Evolutionary conservation across 2,113 vertebrate species (phyloP).

Genomic region (Tragelaphus strepsiceros): DNA sequence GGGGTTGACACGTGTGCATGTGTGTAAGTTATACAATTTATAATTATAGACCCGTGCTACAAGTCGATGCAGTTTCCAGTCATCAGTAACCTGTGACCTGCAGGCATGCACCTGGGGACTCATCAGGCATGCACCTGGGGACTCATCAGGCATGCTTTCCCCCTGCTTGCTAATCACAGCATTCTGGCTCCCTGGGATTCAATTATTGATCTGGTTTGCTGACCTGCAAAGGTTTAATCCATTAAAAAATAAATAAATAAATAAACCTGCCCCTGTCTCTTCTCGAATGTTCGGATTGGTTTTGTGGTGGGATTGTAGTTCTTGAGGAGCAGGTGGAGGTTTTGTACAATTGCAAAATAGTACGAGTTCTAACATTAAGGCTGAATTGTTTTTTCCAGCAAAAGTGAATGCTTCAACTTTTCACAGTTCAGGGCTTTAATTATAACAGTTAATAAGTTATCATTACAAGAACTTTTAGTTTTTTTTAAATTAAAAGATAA

Average conservation of each 20-base stretch:
- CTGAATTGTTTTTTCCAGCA: background rate
- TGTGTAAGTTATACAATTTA: too few species aligned
- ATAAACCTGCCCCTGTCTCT: rapidly evolving
- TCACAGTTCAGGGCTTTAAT: background rate
- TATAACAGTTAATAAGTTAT: background rate
- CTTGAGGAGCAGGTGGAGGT: background rate
- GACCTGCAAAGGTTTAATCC: background rate
- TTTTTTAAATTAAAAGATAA: background rate
- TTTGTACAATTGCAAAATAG: background rate
- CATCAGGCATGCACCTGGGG: rapidly evolving
- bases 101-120: rapidly evolving
- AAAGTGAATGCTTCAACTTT: background rate
- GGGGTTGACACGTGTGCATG: background rate
- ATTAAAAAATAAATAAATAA: background rate
- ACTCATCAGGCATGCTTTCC: rapidly evolving
- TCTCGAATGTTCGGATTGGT: background rate
- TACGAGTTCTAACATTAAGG: background rate
- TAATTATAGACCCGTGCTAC: background rate
- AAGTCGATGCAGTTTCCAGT: rapidly evolving
- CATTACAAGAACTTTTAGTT: background rate
- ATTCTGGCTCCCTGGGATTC: too few species aligned
- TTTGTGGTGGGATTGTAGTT: background rate
- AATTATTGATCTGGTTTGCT: background rate
- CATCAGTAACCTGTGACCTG: rapidly evolving
- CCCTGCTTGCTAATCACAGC: background rate